phyloP scores from a whole-genome alignment of 2,888 invertebrate genomes.

The Stenurella melanura region DNA sequence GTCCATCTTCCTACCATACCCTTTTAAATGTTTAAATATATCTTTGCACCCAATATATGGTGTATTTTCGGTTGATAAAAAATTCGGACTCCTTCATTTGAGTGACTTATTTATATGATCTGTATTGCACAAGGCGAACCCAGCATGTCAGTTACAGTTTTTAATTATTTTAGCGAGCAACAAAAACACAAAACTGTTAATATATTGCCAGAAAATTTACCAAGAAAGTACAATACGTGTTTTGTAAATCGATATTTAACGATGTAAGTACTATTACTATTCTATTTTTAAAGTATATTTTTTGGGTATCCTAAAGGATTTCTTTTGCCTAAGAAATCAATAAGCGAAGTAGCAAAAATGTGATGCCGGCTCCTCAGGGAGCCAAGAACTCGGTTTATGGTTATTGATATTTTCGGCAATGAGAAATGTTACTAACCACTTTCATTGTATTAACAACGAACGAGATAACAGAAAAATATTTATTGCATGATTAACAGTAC shows the following conservation, averaged over 20 bases:
- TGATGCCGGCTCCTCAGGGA: not conserved
- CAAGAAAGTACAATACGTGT: constrained; percentile 54
- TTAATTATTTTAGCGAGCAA: constrained; percentile 54
- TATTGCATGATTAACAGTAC: constrained; percentile 40
- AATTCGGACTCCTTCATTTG: constrained; percentile 57
- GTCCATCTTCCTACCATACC: constrained; percentile 42
- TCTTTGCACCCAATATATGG: constrained; percentile 3
- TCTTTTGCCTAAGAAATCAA: constrained; percentile 40
- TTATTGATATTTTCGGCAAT: constrained; percentile 43
- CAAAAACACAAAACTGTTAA: constrained; percentile 54
- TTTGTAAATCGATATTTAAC: constrained; percentile 32
- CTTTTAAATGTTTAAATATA: constrained; percentile 9
- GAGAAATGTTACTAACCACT: constrained; percentile 33
- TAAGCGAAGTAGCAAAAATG: constrained; percentile 4
- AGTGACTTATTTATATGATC: constrained; percentile 32
- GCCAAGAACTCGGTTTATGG: not conserved
- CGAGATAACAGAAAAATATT: not conserved
- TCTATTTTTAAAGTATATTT: not conserved
- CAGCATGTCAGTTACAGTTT: constrained; percentile 36
- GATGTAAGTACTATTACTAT: constrained; percentile 53
- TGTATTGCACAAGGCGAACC: constrained; percentile 12
- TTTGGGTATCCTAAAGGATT: constrained; percentile 32
- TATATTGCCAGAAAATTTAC: constrained; percentile 52
- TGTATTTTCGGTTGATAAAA: constrained; percentile 52
- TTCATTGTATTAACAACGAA: not conserved